phyloP scores from a whole-genome alignment of 2,113 vertebrate species.

The Stictonetta naevosa region DNA sequence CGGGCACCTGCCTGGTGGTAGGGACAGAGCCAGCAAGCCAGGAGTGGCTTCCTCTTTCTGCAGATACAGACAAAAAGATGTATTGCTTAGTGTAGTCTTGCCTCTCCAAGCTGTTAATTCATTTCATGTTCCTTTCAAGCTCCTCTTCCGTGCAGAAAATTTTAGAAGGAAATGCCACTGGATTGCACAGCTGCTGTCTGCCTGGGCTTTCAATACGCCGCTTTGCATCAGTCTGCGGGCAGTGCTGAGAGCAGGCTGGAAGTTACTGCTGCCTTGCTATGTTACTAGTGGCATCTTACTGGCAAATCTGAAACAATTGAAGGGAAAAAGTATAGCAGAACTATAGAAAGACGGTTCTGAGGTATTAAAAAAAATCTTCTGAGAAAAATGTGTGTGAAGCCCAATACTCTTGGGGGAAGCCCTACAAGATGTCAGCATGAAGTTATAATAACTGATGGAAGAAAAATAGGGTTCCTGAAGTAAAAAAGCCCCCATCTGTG shows the following conservation, averaged over 20 bases:
- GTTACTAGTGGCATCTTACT: slow-evolving; percentile 10
- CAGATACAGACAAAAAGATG: slow-evolving; percentile 11
- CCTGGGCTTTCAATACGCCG: slow-evolving; percentile 32
- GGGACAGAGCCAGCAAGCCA: background rate
- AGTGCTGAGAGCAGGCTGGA: slow-evolving; percentile 39
- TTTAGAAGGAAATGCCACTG: slow-evolving; percentile 62
- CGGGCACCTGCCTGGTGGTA: background rate
- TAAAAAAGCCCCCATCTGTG: background rate
- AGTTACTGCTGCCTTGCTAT: background rate
- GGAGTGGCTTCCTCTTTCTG: background rate
- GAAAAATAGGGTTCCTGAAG: background rate
- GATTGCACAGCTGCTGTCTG: slow-evolving; percentile 57
- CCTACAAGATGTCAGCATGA: background rate
- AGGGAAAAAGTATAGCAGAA: background rate
- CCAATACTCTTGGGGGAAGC: background rate
- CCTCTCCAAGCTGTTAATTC: slow-evolving; percentile 36
- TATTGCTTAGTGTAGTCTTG: slow-evolving; percentile 8
- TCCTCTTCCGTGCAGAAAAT: slow-evolving; percentile 35
- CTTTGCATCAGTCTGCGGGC: slow-evolving; percentile 52
- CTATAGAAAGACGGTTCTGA: background rate
- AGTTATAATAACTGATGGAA: background rate
- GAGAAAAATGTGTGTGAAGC: slow-evolving; percentile 9
- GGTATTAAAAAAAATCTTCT: background rate
- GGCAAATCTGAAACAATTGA: slow-evolving; percentile 26
- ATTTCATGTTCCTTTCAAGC: slow-evolving; percentile 32